These are phyloP conservation scores for Drosophila neutralis DNA, from an alignment of 2,888 invertebrate genomes.

Conservation along the genomic window DNA sequence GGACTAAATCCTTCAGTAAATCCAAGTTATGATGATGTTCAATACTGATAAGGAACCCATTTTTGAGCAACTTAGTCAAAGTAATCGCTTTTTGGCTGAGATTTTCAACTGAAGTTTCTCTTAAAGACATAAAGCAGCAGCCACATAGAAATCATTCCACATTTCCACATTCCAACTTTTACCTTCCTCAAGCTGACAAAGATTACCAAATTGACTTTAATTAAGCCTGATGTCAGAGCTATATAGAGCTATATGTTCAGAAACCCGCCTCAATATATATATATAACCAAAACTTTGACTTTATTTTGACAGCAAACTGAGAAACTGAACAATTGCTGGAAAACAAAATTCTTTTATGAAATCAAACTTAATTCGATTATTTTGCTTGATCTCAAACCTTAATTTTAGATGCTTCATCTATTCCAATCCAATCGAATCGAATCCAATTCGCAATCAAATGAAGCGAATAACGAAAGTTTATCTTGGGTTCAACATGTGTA, in stretches of 20 bases:
- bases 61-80: too few species aligned
- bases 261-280: not conserved
- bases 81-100: not conserved
- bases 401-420: slow-evolving; percentile 1
- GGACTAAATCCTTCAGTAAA: slow-evolving; percentile 7
- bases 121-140: not conserved
- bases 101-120: not conserved
- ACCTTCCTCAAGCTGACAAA: too few species aligned
- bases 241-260: not conserved
- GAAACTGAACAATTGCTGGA: not conserved
- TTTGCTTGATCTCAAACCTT: not conserved
- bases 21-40: not conserved
- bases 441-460: slow-evolving; percentile 39
- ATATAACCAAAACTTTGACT: not conserved
- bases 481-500: slow-evolving; percentile 15
- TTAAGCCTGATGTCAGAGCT: not conserved
- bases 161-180: too few species aligned
- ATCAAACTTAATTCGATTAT: not conserved
- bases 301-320: not conserved
- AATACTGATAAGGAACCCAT: not conserved
- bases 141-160: not conserved
- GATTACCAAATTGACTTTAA: not conserved
- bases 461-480: slow-evolving; percentile 16
- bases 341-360: not conserved
- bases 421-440: slow-evolving; percentile 1